Base-by-base conservation (phyloP, 2,797 vertebrate species). In the Peromyscus nudipes region DNA sequence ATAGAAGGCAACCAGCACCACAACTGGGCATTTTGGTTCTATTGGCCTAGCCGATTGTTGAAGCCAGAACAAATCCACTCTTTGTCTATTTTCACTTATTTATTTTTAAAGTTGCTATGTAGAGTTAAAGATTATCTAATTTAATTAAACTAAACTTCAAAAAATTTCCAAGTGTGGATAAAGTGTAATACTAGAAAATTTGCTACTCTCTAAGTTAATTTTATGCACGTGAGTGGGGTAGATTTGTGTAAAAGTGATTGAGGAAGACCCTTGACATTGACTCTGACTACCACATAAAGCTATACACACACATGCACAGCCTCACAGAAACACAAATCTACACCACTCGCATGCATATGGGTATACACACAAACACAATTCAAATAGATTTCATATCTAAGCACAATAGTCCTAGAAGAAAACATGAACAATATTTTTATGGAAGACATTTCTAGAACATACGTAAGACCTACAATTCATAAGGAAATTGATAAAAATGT, bases 381-480 rank as follows among this genome's bases (percentile, higher is more conserved):
- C 82, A 94, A 95, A 55, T 89, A 23, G 27, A 91, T 94, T 95
- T 67, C 83, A 62, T 85, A 83, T 90, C 37, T 86, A 75, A 85
- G 46, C n/a, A 92, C 60, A 85, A 95, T 79, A 82, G 17, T 65
- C 52, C 60, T 64, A 29, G 57, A 65, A 96, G 31, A 69, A 96
- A 96, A 89, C 17, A 86, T 8, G 52, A 14, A 57, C 76, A 87
- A 34, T 86, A 69, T 37, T 95, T 65, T 87, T 52, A 79, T 52
- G 92, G 3, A 92, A 81, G 34, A 4, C 13, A 62, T 89, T 93
- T 94, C 92, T 37, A 81, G 52, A 4, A 76, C 34, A 81, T 31
- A 9, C 29, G n/a, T 84, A 95, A 87, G 69, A 75, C n/a, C 31
- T 88, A 84, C 6, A 85, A 65, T 9, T 71, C 60, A 46, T 55